Conservation (phyloP, 2,888 invertebrate species). For the Ormyrus labotus region DNA sequence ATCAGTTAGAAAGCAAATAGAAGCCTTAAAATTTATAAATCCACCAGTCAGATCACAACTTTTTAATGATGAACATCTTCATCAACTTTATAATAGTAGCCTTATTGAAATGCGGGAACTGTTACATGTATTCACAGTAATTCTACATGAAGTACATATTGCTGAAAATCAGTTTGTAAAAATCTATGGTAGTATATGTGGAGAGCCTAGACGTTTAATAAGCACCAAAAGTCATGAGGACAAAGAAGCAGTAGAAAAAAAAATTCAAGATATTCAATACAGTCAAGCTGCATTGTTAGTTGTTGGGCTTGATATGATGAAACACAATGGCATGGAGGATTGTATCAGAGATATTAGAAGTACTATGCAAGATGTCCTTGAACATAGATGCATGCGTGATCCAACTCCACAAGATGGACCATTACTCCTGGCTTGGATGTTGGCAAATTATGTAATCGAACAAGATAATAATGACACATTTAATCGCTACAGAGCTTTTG, state of each 20-base stretch:
- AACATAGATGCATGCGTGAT: conserved; percentile 71
- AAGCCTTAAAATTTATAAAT: conserved; percentile 69
- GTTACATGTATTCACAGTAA: conserved; percentile 70
- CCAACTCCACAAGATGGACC: conserved; percentile 70
- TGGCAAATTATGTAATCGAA: conserved; percentile 72
- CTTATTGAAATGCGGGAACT: conserved; percentile 73
- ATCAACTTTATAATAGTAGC: conserved; percentile 71
- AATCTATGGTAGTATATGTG: conserved; percentile 71
- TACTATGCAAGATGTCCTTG: conserved; percentile 70
- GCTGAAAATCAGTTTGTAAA: conserved; percentile 66
- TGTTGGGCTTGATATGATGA: conserved; percentile 69
- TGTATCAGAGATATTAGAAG: conserved; percentile 67
- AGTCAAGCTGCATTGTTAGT: conserved; percentile 70
- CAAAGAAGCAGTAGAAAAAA: conserved; percentile 68
- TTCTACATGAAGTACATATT: conserved; percentile 68
- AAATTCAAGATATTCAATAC: conserved; percentile 71
- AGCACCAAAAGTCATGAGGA: conserved; percentile 72
- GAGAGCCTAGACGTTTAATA: conserved; percentile 70
- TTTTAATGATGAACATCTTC: conserved; percentile 70
- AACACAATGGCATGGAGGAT: conserved; percentile 66
- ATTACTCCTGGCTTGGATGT: conserved; percentile 73
- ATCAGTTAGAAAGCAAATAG: conserved; percentile 70
- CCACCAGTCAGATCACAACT: conserved; percentile 68
- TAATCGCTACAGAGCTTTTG: conserved; percentile 69
- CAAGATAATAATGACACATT: conserved; percentile 68